phyloP scores from a whole-genome alignment of 2,113 vertebrate genomes.

The Corapipo altera region DNA sequence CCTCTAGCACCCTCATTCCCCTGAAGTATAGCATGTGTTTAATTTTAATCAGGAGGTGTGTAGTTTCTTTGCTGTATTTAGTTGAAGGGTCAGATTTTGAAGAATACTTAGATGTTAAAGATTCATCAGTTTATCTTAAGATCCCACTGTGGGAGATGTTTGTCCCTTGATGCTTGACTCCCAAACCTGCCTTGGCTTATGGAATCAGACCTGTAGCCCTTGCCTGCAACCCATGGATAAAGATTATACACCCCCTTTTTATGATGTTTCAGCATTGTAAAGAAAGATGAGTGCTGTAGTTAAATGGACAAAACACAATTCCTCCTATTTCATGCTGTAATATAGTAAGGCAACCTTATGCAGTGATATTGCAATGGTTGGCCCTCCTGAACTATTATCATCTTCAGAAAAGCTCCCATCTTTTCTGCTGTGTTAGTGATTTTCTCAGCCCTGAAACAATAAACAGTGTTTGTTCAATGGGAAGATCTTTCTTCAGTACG shows the following conservation, averaged over 20 bases:
- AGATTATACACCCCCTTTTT: not conserved
- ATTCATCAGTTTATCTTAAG: not conserved
- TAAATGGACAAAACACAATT: not conserved
- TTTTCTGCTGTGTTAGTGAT: not conserved
- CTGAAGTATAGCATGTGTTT: not conserved
- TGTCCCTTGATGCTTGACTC: not conserved
- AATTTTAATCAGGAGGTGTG: not conserved
- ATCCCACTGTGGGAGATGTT: not conserved
- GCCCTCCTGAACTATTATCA: not conserved
- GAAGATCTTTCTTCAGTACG: not conserved
- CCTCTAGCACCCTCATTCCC: not conserved
- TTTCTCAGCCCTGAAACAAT: not conserved
- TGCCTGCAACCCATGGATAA: not conserved
- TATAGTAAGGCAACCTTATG: not conserved
- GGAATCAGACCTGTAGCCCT: not conserved
- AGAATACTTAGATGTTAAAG: not conserved
- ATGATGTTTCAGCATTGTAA: not conserved
- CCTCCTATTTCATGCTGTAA: not conserved
- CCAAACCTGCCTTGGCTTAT: not conserved
- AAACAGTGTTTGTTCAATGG: not conserved
- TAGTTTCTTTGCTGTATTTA: not conserved
- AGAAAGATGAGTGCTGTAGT: not conserved
- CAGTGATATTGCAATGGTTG: not conserved
- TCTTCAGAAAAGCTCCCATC: not conserved
- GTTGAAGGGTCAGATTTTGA: not conserved